Evolutionary conservation across 2,888 invertebrate genomes (phyloP), one percentile per base, ranked within the genome.

Genomic region (Plagodis pulveraria): DNA sequence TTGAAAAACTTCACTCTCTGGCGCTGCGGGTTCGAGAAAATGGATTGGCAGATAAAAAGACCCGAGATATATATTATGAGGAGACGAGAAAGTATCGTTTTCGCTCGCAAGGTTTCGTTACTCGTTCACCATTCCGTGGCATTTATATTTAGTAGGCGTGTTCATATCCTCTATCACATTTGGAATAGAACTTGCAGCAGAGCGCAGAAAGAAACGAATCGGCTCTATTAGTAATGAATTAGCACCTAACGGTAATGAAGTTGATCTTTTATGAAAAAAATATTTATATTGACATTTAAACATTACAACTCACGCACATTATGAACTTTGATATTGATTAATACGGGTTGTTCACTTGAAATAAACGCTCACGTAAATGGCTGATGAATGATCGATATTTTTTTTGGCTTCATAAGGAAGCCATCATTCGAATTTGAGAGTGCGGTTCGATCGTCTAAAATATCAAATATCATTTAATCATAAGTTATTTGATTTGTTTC

Each of bases 21-120:
- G 64, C 76, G 1, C 60, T 87, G 0, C 64, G 71, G 4, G 49
- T 88, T 7, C 69, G 77, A 41, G 86, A 87, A 52, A 77, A 68
- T 11, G 88, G 88, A 7, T 56, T 86, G 6, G 68, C 80, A 0
- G 64, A 71, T 0, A 76, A 75, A 45, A 58, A 55, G 5, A 8
- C 72, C 12, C 12, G 58, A 6, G 69, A 78, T 36, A 61, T 78
- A 49, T 59, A 59, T 42, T 64, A 66, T 33, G 41, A 67, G 4
- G 55, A 69, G 48, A 34, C 41, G 22, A 62, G 75, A 22, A 66
- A 67, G 55, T 58, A 70, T 50, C 50, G 56, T 5, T 68, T 71
- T 33, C 56, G 60, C 7, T 45, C 61, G 0, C 56, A 50, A 4
- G 43, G 38, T 2, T 66, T 67, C 35, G 36, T 56, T 33, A 52